Evolutionary conservation across 30 jellyfish, hydroid and myxozoan genomes (phyloP).

Genomic region (Catostylus mosaicus): DNA sequence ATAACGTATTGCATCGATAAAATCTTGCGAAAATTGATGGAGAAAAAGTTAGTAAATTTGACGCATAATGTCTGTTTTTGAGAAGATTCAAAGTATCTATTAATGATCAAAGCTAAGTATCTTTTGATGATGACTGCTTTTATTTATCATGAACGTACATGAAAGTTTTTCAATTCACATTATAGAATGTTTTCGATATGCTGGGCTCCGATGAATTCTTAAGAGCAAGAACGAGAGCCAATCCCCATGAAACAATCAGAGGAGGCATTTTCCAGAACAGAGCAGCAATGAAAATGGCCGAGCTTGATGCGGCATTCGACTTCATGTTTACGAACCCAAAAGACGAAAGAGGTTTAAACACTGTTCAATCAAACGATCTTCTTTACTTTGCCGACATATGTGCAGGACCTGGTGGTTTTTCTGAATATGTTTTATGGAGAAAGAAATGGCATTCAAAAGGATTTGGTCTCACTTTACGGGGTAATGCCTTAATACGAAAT

Average conservation of each 20-base stretch:
- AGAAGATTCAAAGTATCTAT: no score
- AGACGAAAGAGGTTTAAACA: conserved; percentile 40
- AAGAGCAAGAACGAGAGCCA: conserved; percentile 90
- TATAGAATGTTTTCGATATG: conserved; percentile 74
- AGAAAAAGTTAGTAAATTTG: no score
- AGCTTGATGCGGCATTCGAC: conserved; percentile 88
- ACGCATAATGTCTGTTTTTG: no score
- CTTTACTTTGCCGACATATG: conserved; percentile 97
- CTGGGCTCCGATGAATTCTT: conserved; percentile 85
- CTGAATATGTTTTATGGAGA: conserved; percentile 95
- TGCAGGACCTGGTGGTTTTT: conserved; percentile 99
- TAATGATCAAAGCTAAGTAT: no score
- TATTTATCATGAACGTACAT: no score
- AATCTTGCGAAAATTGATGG: no score
- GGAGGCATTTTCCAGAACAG: conserved; percentile 96
- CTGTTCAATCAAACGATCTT: conserved; percentile 45
- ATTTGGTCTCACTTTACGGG: conserved; percentile 84
- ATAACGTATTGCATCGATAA: no score
- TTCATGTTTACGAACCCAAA: conserved; percentile 89
- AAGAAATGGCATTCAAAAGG: conserved; percentile 96
- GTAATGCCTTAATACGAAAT: no score
- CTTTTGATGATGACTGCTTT: no score
- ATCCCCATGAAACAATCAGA: conserved; percentile 93
- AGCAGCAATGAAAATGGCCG: conserved; percentile 99
- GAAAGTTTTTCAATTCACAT: background rate